Evolutionary conservation across 2,797 vertebrate genomes (phyloP).

Genomic region (Alcedo quadribrachys): DNA sequence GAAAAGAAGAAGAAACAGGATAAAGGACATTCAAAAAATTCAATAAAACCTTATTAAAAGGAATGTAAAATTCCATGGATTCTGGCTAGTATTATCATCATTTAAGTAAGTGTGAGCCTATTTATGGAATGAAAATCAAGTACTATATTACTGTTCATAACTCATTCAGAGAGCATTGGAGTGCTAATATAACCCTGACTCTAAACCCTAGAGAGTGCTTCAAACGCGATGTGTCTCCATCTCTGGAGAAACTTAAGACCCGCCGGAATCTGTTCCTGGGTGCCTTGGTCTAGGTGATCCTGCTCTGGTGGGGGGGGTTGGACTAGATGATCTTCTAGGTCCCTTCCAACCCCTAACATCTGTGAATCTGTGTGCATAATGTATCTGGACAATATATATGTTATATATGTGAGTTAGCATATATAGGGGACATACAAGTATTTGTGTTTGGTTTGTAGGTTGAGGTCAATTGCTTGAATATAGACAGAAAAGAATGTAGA

Average conservation of each 20-base stretch:
- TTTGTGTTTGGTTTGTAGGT: accelerated
- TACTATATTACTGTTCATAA: not conserved
- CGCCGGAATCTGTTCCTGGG: no score
- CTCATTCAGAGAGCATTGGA: not conserved
- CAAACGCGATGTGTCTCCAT: not conserved
- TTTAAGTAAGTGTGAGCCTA: not conserved
- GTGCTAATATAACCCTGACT: not conserved
- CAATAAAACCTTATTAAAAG: not conserved
- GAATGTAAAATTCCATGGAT: not conserved
- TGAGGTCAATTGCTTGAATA: not conserved
- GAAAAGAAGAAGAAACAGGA: not conserved
- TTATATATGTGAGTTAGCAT: not conserved
- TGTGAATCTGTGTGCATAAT: no score
- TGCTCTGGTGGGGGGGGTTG: no score
- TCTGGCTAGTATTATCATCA: not conserved
- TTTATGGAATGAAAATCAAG: not conserved
- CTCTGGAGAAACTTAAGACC: no score
- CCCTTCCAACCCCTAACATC: no score
- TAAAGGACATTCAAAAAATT: not conserved
- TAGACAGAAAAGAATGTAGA: not conserved
- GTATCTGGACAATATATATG: not conserved
- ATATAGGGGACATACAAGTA: not conserved
- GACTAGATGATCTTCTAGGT: no score
- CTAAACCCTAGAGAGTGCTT: not conserved
- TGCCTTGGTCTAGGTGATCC: no score